These are phyloP conservation scores for Drosophila takahashii DNA, from an alignment of 1,140 invertebrate species.

Conservation along the genomic window DNA sequence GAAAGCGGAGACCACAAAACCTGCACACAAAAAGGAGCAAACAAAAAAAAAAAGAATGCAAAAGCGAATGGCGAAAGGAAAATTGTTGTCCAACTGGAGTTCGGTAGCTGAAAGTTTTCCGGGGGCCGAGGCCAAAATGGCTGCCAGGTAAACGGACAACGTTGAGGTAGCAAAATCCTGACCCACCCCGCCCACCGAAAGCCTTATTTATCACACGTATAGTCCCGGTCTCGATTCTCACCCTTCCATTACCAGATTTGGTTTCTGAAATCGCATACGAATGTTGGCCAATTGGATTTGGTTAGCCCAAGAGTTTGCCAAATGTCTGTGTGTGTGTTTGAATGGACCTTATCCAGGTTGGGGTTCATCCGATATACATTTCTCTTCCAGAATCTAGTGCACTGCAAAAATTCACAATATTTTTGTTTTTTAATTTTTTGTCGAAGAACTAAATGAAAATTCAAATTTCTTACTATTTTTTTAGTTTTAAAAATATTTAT, in stretches of 20 bases:
- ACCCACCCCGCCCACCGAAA: conserved; percentile 37
- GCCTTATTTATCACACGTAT: conserved; percentile 77
- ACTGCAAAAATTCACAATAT: background rate
- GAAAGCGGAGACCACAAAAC: conserved; percentile 58
- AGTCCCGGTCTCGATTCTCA: conserved; percentile 9
- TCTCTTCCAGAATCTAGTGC: background rate
- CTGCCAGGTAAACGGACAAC: conserved; percentile 58
- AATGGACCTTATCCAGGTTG: conserved; percentile 29
- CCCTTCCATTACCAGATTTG: conserved; percentile 62
- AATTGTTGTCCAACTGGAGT: conserved; percentile 52
- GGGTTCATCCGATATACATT: conserved; percentile 10
- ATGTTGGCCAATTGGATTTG: conserved; percentile 77
- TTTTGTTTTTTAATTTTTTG: too few species aligned
- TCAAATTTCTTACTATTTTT: too few species aligned
- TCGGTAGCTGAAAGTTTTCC: conserved; percentile 32
- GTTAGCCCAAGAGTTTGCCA: conserved; percentile 46
- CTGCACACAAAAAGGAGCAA: conserved; percentile 3
- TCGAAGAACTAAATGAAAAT: too few species aligned
- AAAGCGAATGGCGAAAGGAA: conserved; percentile 49
- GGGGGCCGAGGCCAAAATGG: conserved; percentile 14
- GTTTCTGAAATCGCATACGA: conserved; percentile 76
- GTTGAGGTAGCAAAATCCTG: background rate
- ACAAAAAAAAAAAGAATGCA: conserved; percentile 13
- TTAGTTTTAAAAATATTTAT: too few species aligned
- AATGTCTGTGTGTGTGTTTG: conserved; percentile 5